Evolutionary conservation across 2,888 invertebrate species (phyloP), one percentile per base, ranked within the genome.

Genomic region (Caenorhabditis sp.): DNA sequence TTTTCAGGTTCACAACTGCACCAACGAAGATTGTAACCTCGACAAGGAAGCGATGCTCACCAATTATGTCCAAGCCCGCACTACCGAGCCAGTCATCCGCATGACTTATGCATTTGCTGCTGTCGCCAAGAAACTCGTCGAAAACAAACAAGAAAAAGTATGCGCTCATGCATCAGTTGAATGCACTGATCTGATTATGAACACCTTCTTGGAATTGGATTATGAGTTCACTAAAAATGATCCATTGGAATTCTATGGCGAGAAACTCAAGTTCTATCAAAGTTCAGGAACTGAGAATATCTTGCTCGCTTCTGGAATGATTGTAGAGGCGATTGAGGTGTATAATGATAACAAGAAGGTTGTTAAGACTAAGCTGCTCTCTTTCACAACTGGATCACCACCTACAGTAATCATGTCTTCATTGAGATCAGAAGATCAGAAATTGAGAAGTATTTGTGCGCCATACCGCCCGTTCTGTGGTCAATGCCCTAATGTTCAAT

Each of bases 101-200:
- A 77, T 86, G 75, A 82, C 85, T 0, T 87, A 87, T 60, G 84
- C 85, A 1, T 80, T 85, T 31, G 85, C 84, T 1, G 81, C 81
- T n/a, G 76, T 85, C 10, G 83, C 82, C 12, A 69, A 77, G 68
- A 67, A 52, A 21, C 77, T 85, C n/a, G 82, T 43, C 17, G 43
- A 43, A 43, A 43, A 2, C 2, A 43, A 75, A 56, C 80, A 84
- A 63, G 76, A 77, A 61, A 70, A 78, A 38, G 76, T 79, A 1
- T 84, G 83, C 58, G 63, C 76, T 4, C 81, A 78, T 31, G 78
- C 83, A 1, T 70, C 75, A 38, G 14, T 79, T 8, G 81, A 80
- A 21, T 85, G 85, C 65, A 80, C 83, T 1, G 59, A 74, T 12
- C 74, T 81, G 7, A 75, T 85, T 4, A 72, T 85, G 66, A 59